A percentile compares a stretch with the other conserved stretches of the same genome.
These are phyloP conservation scores for Aptenodytes forsteri DNA, from an alignment of 2,113 vertebrate genomes.

Conservation along the genomic window DNA sequence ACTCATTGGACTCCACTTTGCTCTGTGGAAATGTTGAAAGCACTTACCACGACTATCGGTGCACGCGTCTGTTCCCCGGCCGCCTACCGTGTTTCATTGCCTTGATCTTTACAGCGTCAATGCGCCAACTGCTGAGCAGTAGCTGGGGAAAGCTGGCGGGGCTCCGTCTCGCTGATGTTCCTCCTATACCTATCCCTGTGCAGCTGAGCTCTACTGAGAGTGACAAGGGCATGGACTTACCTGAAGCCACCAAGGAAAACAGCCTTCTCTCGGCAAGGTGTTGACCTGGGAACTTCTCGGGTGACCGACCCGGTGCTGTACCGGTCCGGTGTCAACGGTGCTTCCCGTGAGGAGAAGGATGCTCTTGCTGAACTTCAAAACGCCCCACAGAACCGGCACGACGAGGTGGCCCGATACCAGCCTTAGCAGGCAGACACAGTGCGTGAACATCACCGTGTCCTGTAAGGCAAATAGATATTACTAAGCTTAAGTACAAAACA, in stretches of 20 bases:
- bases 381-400: not conserved
- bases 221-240: not conserved
- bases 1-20: not conserved
- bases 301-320: accelerated
- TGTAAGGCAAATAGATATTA: not conserved
- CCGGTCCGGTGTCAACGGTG: not conserved
- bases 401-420: not conserved
- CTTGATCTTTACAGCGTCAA: not conserved
- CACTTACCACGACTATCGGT: accelerated
- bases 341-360: no score
- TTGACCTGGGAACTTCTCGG: not conserved
- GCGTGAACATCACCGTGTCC: accelerated
- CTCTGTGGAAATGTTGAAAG: accelerated
- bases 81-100: not conserved
- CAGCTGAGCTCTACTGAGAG: not conserved
- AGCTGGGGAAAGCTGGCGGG: not conserved
- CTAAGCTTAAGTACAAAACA: not conserved
- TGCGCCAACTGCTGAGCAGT: not conserved
- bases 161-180: accelerated
- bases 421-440: not conserved
- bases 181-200: no score
- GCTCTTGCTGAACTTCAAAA: not conserved
- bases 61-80: not conserved
- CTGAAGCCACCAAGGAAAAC: not conserved
- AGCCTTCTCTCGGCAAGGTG: no score